Base-by-base conservation (phyloP, 2,888 invertebrate genomes). In the Busseola fusca region DNA sequence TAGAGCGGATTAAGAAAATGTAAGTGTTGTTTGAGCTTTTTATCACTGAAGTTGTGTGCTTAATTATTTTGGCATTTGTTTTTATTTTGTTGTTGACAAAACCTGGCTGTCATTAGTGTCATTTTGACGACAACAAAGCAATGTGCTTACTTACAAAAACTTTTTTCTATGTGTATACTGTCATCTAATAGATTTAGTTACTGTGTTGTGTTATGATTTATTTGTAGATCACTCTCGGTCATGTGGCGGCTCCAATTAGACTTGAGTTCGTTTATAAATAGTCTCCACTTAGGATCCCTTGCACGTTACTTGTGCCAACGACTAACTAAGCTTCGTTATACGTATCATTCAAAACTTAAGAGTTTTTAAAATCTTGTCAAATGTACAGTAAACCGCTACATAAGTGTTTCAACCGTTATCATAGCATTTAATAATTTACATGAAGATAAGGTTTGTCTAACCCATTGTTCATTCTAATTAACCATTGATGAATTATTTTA, bases 231-330 rank as follows among this genome's bases (percentile, higher is more conserved):
- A 87, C 84, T 89, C 86, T 87, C 88, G 87, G 89, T 92, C 89
- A 90, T 91, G 90, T 90, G 86, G 89, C 87, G 88, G 87, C 87
- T 91, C 90, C 89, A 93, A 93, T 93, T 93, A 93, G 91, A 91
- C 89, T 90, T 85, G 88, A 83, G 87, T 87, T 84, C 81, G 88
- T 89, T 88, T 94, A 94, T 93, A 92, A 93, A 93, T 94, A 94
- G 91, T 89, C 86, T 63, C 81, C 91, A 94, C 92, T 94, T 93
- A 93, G 89, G 84, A 87, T 87, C 76, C 91, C 91, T 92, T 93
- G 90, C 86, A 87, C 84, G 89, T 86, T 89, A 90, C 90, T 91
- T 89, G 89, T 85, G 87, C 87, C 86, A 86, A 86, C 86, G 81
- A 87, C 86, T 86, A 82, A 83, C 84, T 87, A 66, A 80, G 69